phyloP scores from a whole-genome alignment of 1,140 invertebrate species.

The Temnothorax nylanderi region DNA sequence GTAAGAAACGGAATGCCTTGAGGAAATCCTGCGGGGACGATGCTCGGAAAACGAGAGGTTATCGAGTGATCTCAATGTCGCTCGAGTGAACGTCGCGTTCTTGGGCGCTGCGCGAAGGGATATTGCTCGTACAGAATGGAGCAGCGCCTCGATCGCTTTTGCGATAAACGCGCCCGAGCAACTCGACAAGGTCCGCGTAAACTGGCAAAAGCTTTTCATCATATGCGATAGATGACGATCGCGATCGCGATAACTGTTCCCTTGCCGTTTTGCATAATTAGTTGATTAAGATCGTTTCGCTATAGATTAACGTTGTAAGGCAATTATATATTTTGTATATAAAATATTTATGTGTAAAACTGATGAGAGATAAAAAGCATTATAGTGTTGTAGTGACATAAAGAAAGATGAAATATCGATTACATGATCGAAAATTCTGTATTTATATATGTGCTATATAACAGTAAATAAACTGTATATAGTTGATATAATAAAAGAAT shows the following conservation, averaged over 20 bases:
- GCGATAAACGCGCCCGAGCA: constrained; percentile 28
- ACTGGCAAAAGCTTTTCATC: constrained; percentile 20
- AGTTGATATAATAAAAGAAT: neutral
- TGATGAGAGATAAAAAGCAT: neutral
- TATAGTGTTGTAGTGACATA: neutral
- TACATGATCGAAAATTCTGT: neutral
- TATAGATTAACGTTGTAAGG: neutral
- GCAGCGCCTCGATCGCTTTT: constrained; percentile 45
- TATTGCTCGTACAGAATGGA: constrained; percentile 48
- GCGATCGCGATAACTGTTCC: neutral
- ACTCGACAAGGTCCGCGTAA: constrained; percentile 13
- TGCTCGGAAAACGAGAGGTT: constrained; percentile 43
- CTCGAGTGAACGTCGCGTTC: constrained; percentile 44
- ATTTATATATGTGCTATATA: too few relatives aligned
- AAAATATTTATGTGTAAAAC: constrained; percentile 9
- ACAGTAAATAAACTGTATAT: neutral
- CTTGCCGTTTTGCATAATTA: constrained; percentile 22
- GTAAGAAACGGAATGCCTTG: neutral
- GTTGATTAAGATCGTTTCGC: neutral
- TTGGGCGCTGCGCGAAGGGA: constrained; percentile 25
- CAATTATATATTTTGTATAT: neutral
- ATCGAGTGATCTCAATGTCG: constrained; percentile 49
- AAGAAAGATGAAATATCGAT: neutral
- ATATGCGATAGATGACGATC: constrained; percentile 15
- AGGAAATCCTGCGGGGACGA: constrained; percentile 29